phyloP scores from a whole-genome alignment of 2,888 invertebrate species.

The Helleia helle region DNA sequence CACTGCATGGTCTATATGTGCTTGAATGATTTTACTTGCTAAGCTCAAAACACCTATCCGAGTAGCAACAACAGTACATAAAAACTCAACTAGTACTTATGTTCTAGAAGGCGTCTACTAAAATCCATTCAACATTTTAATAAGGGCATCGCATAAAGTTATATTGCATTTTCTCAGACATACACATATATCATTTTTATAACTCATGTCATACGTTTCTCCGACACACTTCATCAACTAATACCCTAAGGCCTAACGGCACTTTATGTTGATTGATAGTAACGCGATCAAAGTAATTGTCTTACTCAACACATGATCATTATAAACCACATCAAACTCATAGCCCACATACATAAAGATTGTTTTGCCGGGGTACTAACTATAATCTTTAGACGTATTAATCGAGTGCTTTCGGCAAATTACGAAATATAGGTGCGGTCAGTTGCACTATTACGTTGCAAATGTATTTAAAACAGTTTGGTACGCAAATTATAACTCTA shows the following conservation, averaged over 20 bases:
- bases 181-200: not conserved
- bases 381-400: slow-evolving; percentile 25
- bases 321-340: slow-evolving; percentile 9
- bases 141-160: too few species aligned
- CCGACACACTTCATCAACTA: not conserved
- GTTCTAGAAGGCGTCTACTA: too few species aligned
- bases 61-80: too few species aligned
- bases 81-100: too few species aligned
- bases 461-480: slow-evolving; percentile 15
- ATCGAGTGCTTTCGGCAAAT: slow-evolving; percentile 27
- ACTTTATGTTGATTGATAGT: slow-evolving; percentile 22
- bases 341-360: not conserved
- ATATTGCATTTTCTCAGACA: too few species aligned
- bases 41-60: too few species aligned
- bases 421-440: slow-evolving; percentile 27
- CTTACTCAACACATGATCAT: slow-evolving; percentile 13
- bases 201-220: not conserved
- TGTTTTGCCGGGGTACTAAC: slow-evolving; percentile 12
- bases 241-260: not conserved
- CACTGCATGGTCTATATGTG: too few species aligned
- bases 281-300: slow-evolving; percentile 22
- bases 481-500: not conserved
- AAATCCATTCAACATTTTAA: too few species aligned
- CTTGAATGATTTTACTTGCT: too few species aligned
- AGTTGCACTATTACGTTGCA: slow-evolving; percentile 27